These are phyloP conservation scores for Nudaria mundana DNA, from an alignment of 2,888 invertebrate species.

Conservation along the genomic window DNA sequence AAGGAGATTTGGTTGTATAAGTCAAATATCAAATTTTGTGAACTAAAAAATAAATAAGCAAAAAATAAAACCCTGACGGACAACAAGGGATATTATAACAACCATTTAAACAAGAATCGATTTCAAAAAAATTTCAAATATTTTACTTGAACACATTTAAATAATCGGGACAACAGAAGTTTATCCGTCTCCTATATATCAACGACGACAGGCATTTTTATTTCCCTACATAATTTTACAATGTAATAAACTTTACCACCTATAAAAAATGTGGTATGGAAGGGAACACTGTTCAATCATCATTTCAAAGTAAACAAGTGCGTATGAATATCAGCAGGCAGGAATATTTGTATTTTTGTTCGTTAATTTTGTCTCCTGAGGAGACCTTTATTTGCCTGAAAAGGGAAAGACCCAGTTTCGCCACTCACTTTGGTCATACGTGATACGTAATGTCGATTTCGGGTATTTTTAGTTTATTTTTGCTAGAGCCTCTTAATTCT, in stretches of 20 bases:
- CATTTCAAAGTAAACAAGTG: constrained; percentile 3
- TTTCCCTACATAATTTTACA: neutral
- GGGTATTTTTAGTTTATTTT: constrained; percentile 2
- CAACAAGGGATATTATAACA: too few species aligned
- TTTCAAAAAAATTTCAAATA: too few species aligned
- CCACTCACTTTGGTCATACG: neutral
- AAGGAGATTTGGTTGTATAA: too few species aligned
- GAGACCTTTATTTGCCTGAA: constrained; percentile 16
- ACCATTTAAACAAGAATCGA: too few species aligned
- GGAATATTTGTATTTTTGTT: neutral
- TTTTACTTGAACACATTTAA: too few species aligned
- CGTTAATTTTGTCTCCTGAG: constrained; percentile 7
- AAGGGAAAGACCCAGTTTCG: too few species aligned
- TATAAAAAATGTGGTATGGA: neutral
- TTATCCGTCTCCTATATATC: too few species aligned
- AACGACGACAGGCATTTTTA: too few species aligned
- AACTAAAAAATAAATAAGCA: too few species aligned
- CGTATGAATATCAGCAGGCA: constrained; percentile 1
- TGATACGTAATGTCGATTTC: constrained; percentile 1
- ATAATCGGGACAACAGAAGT: too few species aligned
- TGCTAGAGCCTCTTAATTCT: neutral
- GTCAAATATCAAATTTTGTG: too few species aligned
- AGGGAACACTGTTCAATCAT: constrained; percentile 7
- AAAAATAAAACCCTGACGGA: too few species aligned
- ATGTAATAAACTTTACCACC: neutral